Evolutionary conservation across 2,888 invertebrate genomes (phyloP).

Genomic region (Prenolepis imparis): DNA sequence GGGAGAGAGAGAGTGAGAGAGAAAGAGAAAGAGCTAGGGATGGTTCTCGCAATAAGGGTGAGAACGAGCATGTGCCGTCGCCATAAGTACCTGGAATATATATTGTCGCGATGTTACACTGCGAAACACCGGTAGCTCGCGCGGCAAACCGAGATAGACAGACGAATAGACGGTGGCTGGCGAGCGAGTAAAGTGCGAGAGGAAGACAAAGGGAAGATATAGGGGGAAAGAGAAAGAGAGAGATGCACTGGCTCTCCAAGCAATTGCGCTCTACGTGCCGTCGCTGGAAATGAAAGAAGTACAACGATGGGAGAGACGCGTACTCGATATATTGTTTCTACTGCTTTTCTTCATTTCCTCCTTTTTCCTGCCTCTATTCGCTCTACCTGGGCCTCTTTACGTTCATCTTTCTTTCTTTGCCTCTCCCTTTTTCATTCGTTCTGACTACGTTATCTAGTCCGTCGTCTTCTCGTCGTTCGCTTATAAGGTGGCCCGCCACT

Average conservation of each 20-base stretch:
- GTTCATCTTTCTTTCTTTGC: conserved; percentile 17
- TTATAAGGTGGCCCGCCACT: conserved; percentile 61
- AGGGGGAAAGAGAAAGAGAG: not conserved
- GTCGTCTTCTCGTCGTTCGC: conserved; percentile 32
- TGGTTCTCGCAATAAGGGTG: conserved; percentile 79
- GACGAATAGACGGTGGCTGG: conserved; percentile 39
- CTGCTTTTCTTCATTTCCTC: conserved; percentile 41
- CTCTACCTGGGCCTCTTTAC: conserved; percentile 27
- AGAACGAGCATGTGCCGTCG: conserved; percentile 77
- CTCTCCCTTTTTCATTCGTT: conserved; percentile 25
- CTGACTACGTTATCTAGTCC: conserved; percentile 44
- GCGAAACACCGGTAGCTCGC: conserved; percentile 55
- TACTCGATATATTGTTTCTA: conserved; percentile 72
- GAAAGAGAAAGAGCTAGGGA: conserved; percentile 69
- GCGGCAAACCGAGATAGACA: conserved; percentile 50
- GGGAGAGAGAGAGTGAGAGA: not conserved
- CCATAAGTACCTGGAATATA: conserved; percentile 68
- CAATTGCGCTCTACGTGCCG: conserved; percentile 67
- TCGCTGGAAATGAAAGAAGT: conserved; percentile 64
- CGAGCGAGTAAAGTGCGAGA: conserved; percentile 33
- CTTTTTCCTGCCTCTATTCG: conserved; percentile 16
- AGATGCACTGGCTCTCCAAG: conserved; percentile 55
- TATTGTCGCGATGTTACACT: conserved; percentile 63
- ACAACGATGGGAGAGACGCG: conserved; percentile 34
- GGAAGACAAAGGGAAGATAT: conserved; percentile 13